Conservation (phyloP, 2,113 vertebrate genomes). For the Sinosuthora webbiana region DNA sequence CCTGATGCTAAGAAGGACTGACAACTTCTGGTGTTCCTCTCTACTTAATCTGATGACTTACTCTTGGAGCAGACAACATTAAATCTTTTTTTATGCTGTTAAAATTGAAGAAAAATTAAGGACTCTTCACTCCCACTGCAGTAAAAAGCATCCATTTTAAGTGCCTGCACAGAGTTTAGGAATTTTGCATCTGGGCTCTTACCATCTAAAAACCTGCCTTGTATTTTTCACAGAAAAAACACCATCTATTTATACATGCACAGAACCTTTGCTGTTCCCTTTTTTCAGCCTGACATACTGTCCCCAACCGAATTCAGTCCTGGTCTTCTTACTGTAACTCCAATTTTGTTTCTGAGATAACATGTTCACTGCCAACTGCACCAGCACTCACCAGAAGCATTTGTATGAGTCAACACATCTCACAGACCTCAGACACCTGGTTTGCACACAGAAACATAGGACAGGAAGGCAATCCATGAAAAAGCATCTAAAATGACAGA, state of each 20-base stretch:
- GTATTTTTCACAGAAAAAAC: neutral
- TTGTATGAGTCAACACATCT: neutral
- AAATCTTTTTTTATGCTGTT: neutral
- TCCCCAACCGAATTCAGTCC: neutral
- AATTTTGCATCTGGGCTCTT: neutral
- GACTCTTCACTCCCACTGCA: neutral
- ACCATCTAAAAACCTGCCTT: neutral
- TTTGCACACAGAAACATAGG: fast-evolving
- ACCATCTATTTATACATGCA: neutral
- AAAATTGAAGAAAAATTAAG: neutral
- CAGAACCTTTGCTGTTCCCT: neutral
- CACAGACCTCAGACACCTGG: neutral
- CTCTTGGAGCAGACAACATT: neutral
- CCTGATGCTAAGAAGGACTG: neutral
- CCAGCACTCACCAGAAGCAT: neutral
- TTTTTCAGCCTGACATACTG: neutral
- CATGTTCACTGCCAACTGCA: neutral
- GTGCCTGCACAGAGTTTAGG: neutral
- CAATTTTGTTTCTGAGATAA: neutral
- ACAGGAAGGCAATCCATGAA: neutral
- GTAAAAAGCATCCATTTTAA: neutral
- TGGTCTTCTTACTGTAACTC: neutral
- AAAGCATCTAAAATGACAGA: neutral
- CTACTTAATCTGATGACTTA: neutral
- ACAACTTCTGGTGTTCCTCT: neutral